Conservation (phyloP, 2,888 invertebrate species). For the Electrophaes corylata region DNA sequence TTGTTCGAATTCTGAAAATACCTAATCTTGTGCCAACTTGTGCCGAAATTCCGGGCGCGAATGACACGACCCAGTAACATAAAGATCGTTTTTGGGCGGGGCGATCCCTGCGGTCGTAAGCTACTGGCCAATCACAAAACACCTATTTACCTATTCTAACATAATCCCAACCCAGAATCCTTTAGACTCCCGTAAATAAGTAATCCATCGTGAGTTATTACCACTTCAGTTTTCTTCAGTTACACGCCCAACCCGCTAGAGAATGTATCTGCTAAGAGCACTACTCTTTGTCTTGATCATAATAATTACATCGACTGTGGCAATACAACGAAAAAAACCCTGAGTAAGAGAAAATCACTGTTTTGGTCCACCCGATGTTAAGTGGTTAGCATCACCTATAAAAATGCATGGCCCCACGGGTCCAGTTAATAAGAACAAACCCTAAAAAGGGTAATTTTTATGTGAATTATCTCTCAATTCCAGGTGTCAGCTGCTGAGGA, state of each 20-base stretch:
- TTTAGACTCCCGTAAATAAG: conserved; percentile 48
- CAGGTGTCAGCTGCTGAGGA: conserved; percentile 67
- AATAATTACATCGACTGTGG: no score
- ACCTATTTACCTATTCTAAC: conserved; percentile 57
- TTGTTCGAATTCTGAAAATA: conserved; percentile 13
- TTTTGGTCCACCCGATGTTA: no score
- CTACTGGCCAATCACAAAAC: conserved; percentile 61
- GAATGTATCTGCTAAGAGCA: neutral
- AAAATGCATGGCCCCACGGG: no score
- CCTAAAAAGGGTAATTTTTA: no score
- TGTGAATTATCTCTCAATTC: conserved; percentile 37
- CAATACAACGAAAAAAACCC: no score
- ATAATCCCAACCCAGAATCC: conserved; percentile 51
- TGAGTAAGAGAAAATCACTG: no score
- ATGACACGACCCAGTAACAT: conserved; percentile 45
- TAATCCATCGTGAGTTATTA: conserved; percentile 41
- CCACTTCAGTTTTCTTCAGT: conserved; percentile 1
- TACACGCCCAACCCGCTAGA: conserved; percentile 6
- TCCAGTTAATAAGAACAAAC: no score
- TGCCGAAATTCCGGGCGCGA: conserved; percentile 32
- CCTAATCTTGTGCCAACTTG: conserved; percentile 27
- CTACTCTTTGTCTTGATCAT: no score
- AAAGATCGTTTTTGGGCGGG: conserved; percentile 70
- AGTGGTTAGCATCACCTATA: no score
- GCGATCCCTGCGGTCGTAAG: conserved; percentile 45